Evolutionary conservation across 2,797 vertebrate species (phyloP).

Genomic region (Urocyon cinereoargenteus): DNA sequence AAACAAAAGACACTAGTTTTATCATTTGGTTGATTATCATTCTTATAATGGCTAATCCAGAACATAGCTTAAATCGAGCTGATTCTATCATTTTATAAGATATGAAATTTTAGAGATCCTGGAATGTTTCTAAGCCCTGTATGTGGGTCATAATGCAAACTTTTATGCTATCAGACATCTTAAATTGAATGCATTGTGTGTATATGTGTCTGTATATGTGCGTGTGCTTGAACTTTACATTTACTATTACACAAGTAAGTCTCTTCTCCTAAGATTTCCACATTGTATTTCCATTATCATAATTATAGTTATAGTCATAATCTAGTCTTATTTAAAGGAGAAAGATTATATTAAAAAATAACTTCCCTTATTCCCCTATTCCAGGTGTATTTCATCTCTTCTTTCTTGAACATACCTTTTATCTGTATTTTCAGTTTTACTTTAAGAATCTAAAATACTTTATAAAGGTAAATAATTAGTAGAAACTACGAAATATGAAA

Average conservation of each 20-base stretch:
- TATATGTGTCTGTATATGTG: neutral
- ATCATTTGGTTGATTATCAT: neutral
- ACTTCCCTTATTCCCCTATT: neutral
- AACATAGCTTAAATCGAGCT: neutral
- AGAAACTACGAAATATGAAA: neutral
- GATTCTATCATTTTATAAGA: neutral
- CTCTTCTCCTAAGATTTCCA: neutral
- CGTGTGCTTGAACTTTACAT: neutral
- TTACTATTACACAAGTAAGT: neutral
- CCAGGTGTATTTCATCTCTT: neutral
- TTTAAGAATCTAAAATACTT: neutral
- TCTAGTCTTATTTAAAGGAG: neutral
- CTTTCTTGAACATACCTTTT: neutral
- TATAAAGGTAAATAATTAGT: neutral
- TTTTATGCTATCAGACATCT: neutral
- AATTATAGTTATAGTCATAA: neutral
- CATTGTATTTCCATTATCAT: neutral
- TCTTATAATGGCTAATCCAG: neutral
- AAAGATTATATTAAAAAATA: neutral
- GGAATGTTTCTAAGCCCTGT: neutral
- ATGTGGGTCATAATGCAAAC: neutral
- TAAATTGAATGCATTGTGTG: neutral
- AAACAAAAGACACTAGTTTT: neutral
- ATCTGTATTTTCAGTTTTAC: neutral
- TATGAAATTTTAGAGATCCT: neutral